These are phyloP conservation scores for Orchestes rusci DNA, from an alignment of 2,888 invertebrate genomes.

Conservation along the genomic window DNA sequence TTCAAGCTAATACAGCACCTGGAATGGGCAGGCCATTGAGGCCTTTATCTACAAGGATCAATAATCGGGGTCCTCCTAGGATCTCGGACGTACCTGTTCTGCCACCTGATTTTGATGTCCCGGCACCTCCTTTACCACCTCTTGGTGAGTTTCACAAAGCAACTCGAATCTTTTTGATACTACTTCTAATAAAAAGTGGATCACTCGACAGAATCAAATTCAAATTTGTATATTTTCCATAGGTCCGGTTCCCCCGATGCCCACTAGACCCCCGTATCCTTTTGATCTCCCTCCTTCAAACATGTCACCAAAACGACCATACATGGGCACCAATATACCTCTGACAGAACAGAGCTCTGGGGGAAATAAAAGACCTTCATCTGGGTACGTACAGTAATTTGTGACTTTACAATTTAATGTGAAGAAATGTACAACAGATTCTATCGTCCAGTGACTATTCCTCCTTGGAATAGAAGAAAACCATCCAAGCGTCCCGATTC, in stretches of 20 bases:
- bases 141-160: no score
- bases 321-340: slow-evolving; percentile 44
- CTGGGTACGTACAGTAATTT: not conserved
- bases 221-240: no score
- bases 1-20: slow-evolving; percentile 64
- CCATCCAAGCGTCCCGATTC: slow-evolving; percentile 48
- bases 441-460: slow-evolving; percentile 47
- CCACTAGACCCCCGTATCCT: slow-evolving; percentile 55
- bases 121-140: slow-evolving; percentile 45
- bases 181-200: no score
- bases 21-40: slow-evolving; percentile 54
- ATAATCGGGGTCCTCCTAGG: slow-evolving; percentile 83
- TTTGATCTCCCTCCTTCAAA: slow-evolving; percentile 63
- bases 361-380: not conserved
- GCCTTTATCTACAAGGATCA: slow-evolving; percentile 71
- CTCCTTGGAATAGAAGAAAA: slow-evolving; percentile 51
- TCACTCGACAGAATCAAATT: no score
- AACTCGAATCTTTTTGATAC: no score
- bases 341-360: slow-evolving; percentile 40
- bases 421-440: slow-evolving; percentile 26
- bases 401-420: no score
- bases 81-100: slow-evolving; percentile 70
- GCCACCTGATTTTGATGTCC: slow-evolving; percentile 59
- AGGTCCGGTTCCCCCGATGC: not conserved
- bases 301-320: slow-evolving; percentile 50